These are phyloP conservation scores for Oppia nitens DNA, from an alignment of 1,140 invertebrate species.

Conservation along the genomic window DNA sequence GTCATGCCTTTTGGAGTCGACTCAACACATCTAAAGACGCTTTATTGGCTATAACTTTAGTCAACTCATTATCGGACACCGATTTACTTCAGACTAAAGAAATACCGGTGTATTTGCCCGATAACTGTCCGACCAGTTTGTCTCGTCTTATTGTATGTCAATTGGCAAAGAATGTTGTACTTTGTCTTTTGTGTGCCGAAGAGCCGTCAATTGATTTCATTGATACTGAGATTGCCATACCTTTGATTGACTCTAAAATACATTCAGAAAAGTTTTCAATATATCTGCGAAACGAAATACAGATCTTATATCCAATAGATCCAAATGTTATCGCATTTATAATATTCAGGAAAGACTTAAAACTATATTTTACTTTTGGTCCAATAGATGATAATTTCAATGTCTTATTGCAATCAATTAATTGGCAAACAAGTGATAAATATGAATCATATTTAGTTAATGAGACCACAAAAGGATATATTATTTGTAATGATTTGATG, in stretches of 20 bases:
- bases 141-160: not conserved
- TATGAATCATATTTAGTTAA: not conserved
- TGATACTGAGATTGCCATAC: not conserved
- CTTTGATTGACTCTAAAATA: constrained; percentile 3
- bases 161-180: not conserved
- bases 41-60: constrained; percentile 1
- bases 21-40: constrained; percentile 1
- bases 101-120: constrained; percentile 13
- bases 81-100: constrained; percentile 1
- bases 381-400: not conserved
- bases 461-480: not conserved
- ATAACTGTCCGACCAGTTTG: constrained; percentile 5
- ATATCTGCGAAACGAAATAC: constrained; percentile 1
- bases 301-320: not conserved
- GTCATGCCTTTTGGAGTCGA: constrained; percentile 13
- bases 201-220: constrained; percentile 1
- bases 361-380: not conserved
- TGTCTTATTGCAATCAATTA: not conserved
- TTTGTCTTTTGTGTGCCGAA: constrained; percentile 13
- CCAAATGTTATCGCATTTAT: not conserved
- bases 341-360: not conserved
- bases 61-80: constrained; percentile 5
- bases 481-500: not conserved
- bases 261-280: constrained; percentile 11
- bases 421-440: not conserved